These are phyloP conservation scores for Alces alces DNA, from an alignment of 2,113 vertebrate genomes.

Conservation along the genomic window DNA sequence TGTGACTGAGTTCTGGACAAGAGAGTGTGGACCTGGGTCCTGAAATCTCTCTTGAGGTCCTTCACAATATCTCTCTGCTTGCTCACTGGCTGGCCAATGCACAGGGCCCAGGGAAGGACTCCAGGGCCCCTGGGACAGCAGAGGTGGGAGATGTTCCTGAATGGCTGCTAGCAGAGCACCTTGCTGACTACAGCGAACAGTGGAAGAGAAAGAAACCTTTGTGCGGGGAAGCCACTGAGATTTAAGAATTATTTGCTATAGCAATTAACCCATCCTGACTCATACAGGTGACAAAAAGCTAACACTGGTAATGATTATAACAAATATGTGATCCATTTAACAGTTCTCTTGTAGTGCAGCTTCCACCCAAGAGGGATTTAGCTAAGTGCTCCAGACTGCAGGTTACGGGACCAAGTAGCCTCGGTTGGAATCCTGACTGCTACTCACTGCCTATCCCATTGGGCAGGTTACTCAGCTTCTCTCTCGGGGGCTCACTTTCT, in stretches of 20 bases:
- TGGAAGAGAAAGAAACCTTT: not conserved
- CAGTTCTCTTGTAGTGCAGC: rapidly evolving
- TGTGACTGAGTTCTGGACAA: not conserved
- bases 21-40: not conserved
- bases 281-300: not conserved
- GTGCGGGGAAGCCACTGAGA: not conserved
- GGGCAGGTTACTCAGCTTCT: not conserved
- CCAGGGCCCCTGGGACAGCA: rapidly evolving
- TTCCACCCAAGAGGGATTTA: not conserved
- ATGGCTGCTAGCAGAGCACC: not conserved
- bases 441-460: rapidly evolving
- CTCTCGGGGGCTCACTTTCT: not conserved
- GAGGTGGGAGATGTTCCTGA: not conserved
- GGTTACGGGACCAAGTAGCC: not conserved
- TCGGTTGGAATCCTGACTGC: not conserved
- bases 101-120: not conserved
- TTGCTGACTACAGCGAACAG: not conserved
- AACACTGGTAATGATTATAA: no score
- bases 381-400: not conserved
- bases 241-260: not conserved
- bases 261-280: not conserved
- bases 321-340: rapidly evolving
- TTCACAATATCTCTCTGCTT: not conserved
- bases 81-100: not conserved
- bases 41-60: not conserved